These are phyloP conservation scores for Rhea pennata DNA, from an alignment of 2,113 vertebrate species.

Conservation along the genomic window DNA sequence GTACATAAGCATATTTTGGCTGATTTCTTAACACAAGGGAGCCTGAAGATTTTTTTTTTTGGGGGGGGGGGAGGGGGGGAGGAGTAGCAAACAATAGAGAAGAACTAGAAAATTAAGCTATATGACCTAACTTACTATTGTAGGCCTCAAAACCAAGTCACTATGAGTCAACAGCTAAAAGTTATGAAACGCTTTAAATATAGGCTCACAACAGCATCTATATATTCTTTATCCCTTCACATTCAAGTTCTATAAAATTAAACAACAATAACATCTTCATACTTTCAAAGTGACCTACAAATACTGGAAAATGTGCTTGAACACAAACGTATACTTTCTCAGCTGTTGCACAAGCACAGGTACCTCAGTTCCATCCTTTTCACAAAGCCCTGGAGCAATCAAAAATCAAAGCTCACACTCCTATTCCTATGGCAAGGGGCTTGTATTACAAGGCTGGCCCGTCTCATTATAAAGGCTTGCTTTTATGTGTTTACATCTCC, in stretches of 20 bases:
- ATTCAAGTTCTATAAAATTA: neutral
- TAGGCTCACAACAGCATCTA: neutral
- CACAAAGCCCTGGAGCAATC: neutral
- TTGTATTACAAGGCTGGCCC: neutral
- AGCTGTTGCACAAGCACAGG: neutral
- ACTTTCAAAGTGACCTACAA: neutral
- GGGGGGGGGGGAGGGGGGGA: too few species aligned
- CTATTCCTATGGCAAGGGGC: neutral
- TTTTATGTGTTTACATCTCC: neutral
- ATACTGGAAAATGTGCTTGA: neutral
- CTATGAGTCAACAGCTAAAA: neutral
- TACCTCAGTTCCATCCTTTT: neutral
- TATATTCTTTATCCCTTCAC: neutral
- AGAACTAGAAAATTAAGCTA: neutral
- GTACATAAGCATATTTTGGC: neutral
- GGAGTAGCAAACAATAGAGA: neutral
- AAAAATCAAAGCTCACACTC: neutral
- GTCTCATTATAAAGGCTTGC: neutral
- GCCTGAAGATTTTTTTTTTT: neutral
- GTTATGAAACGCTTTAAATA: neutral
- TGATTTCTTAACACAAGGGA: neutral
- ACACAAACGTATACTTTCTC: rapidly evolving
- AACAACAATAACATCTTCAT: neutral
- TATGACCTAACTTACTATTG: neutral
- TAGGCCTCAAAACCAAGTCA: neutral